Percentiles rank a stretch among this genome's conserved stretches.
Conservation (phyloP, 2,113 vertebrate species). For the Eolophus roseicapilla region DNA sequence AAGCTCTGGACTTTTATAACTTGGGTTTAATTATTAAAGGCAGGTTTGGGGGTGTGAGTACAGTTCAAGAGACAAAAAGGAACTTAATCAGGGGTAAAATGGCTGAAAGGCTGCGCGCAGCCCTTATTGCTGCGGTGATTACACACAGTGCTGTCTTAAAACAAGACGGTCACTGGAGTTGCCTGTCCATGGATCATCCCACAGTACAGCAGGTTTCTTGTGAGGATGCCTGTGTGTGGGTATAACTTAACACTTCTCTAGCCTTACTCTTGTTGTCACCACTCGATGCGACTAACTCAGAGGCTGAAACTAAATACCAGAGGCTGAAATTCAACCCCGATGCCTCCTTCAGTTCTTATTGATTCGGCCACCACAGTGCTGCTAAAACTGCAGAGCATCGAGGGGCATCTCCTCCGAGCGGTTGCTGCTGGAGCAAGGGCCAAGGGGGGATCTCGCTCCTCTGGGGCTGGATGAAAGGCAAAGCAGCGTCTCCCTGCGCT, state of each 20-base stretch:
- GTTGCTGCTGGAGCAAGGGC: neutral
- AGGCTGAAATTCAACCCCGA: constrained; percentile 52
- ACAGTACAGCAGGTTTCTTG: neutral
- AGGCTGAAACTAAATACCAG: constrained; percentile 43
- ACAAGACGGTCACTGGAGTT: accelerated
- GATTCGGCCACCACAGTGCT: neutral
- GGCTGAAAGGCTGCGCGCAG: neutral
- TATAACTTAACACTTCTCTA: neutral
- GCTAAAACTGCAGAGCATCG: accelerated
- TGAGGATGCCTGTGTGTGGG: neutral
- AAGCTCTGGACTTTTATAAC: neutral
- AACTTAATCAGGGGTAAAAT: neutral
- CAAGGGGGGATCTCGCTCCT: neutral
- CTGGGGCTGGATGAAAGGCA: neutral
- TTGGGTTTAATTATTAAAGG: constrained; percentile 5
- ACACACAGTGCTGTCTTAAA: neutral
- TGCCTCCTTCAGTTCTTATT: neutral
- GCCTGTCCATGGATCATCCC: neutral
- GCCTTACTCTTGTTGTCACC: neutral
- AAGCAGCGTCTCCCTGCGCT: neutral
- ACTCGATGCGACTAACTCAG: neutral
- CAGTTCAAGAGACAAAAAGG: neutral
- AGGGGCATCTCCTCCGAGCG: accelerated
- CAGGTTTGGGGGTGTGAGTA: neutral
- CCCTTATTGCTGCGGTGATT: neutral